Conservation (phyloP, 2,113 vertebrate genomes). For the Lethenteron reissneri region DNA sequence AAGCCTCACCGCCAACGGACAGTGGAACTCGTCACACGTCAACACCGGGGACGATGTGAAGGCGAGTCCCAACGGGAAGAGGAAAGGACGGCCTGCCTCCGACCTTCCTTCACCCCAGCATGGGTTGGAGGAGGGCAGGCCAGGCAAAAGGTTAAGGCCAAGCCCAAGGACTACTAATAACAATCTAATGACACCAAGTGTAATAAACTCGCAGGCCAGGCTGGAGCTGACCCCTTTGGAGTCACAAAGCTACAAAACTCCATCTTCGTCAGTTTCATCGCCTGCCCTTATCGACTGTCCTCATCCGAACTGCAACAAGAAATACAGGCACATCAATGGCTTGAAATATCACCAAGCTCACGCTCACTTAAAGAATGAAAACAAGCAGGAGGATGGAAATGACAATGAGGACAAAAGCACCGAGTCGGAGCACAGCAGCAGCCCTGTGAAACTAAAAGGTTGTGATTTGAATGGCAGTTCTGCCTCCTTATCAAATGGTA, state of each 20-base stretch:
- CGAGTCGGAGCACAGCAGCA: slow-evolving; percentile 32
- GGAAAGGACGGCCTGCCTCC: slow-evolving; percentile 73
- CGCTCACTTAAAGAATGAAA: slow-evolving; percentile 73
- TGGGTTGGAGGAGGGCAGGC: slow-evolving; percentile 91
- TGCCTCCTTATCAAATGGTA: too few relatives aligned
- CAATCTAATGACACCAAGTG: slow-evolving; percentile 25
- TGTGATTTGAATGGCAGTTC: too few relatives aligned
- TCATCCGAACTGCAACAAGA: slow-evolving; percentile 96
- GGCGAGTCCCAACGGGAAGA: slow-evolving; percentile 66
- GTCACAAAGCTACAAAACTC: slow-evolving; percentile 36
- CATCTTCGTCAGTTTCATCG: slow-evolving; percentile 71
- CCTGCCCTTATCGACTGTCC: slow-evolving; percentile 93
- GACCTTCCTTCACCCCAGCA: slow-evolving; percentile 98
- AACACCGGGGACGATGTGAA: slow-evolving; percentile 54
- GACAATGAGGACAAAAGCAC: slow-evolving; percentile 40
- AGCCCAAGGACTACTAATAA: slow-evolving; percentile 81
- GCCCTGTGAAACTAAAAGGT: neutral
- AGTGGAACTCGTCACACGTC: slow-evolving; percentile 50
- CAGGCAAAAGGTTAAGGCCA: slow-evolving; percentile 17
- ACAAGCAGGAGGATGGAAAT: slow-evolving; percentile 65
- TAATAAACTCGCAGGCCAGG: slow-evolving; percentile 19
- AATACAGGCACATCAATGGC: slow-evolving; percentile 98
- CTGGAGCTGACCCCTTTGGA: slow-evolving; percentile 39
- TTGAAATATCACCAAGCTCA: slow-evolving; percentile 96
- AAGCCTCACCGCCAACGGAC: slow-evolving; percentile 80